phyloP scores from a whole-genome alignment of 1,140 invertebrate genomes.

The Macrosteles quadrilineatus region DNA sequence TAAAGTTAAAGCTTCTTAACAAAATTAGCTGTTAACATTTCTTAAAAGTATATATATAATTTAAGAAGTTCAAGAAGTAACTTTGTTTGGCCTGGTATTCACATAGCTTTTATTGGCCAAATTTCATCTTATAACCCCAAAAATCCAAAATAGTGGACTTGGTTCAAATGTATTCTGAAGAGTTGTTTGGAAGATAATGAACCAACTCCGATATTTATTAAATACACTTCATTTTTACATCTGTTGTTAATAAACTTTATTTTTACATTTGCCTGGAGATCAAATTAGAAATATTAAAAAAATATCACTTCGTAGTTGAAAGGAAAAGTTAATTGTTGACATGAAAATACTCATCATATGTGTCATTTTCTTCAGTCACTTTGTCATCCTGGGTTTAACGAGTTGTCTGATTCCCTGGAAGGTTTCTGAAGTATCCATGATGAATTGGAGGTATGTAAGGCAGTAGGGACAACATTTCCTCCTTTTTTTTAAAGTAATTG shows the following conservation, averaged over 20 bases:
- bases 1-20: slow-evolving; percentile 11
- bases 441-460: too few species aligned
- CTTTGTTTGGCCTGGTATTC: neutral
- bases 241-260: too few species aligned
- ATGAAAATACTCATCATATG: neutral
- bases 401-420: neutral
- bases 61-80: neutral
- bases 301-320: neutral
- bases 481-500: neutral
- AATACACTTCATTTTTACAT: neutral
- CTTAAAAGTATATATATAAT: too few species aligned
- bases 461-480: too few species aligned
- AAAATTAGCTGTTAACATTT: neutral
- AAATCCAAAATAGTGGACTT: too few species aligned
- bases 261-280: too few species aligned
- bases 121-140: too few species aligned
- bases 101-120: too few species aligned
- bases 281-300: too few species aligned
- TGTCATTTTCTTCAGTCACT: neutral
- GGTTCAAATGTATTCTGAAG: too few species aligned
- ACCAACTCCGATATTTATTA: neutral
- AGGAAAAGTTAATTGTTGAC: too few species aligned
- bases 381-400: too few species aligned
- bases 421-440: neutral
- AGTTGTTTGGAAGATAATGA: neutral